Conservation (phyloP, 2,113 vertebrate genomes). For the Sarotherodon lohbergeri region DNA sequence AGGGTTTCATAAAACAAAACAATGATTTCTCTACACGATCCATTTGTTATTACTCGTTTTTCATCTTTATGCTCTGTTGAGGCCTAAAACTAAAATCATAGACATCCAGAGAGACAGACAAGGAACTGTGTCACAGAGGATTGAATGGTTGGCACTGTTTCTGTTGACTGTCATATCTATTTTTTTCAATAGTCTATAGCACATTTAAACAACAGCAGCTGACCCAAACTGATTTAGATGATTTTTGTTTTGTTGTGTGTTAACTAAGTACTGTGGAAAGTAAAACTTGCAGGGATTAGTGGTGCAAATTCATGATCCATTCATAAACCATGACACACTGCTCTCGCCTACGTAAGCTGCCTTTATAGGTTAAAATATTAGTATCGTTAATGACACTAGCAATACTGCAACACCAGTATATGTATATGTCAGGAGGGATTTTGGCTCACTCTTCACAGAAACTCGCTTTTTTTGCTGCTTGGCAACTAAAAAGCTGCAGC, state of each 20-base stretch:
- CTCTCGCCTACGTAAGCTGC: background rate
- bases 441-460: background rate
- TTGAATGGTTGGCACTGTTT: background rate
- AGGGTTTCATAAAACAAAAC: background rate
- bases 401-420: background rate
- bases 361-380: background rate
- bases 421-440: background rate
- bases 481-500: background rate
- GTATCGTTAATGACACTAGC: background rate
- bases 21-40: background rate
- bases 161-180: background rate
- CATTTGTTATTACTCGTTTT: background rate
- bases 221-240: background rate
- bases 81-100: background rate
- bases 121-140: background rate
- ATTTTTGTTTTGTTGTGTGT: background rate
- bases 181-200: background rate
- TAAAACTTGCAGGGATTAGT: background rate
- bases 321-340: background rate
- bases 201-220: background rate
- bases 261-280: background rate
- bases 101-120: background rate
- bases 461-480: background rate
- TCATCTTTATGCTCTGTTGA: background rate
- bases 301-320: background rate